Conservation (phyloP, 1,140 invertebrate genomes). For the Drosophila obscura region DNA sequence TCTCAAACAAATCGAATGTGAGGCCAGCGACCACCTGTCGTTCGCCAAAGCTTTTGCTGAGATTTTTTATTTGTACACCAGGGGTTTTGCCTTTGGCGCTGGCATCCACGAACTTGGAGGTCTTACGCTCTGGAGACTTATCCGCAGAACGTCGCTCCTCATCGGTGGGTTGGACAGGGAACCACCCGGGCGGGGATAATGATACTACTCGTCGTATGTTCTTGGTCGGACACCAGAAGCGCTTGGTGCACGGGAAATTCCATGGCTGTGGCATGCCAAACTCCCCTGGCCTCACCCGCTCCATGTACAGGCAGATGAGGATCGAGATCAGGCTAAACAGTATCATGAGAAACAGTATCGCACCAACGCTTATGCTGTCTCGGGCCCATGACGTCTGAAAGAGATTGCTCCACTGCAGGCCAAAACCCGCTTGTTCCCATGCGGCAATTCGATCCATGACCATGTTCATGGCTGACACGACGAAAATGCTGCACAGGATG, state of each 20-base stretch:
- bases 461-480: conserved; percentile 4
- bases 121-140: conserved; percentile 85
- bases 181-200: background rate
- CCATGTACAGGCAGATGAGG: conserved; percentile 88
- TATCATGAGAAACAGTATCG: conserved; percentile 83
- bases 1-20: too few relatives aligned
- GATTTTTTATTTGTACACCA: conserved; percentile 86
- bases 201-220: background rate
- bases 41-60: too few relatives aligned
- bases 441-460: background rate
- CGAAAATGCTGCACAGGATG: background rate
- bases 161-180: background rate
- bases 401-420: conserved; percentile 10
- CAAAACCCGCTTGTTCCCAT: background rate
- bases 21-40: too few relatives aligned
- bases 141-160: conserved; percentile 29
- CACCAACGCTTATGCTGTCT: conserved; percentile 86
- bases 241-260: conserved; percentile 89
- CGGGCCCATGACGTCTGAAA: background rate
- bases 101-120: too few relatives aligned
- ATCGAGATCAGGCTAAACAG: conserved; percentile 74
- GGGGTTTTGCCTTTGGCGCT: conserved; percentile 83
- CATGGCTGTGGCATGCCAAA: conserved; percentile 89
- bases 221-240: conserved; percentile 83
- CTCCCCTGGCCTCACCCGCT: conserved; percentile 88